phyloP scores from a whole-genome alignment of 2,888 invertebrate species.

The Stenichneumon culpator region DNA sequence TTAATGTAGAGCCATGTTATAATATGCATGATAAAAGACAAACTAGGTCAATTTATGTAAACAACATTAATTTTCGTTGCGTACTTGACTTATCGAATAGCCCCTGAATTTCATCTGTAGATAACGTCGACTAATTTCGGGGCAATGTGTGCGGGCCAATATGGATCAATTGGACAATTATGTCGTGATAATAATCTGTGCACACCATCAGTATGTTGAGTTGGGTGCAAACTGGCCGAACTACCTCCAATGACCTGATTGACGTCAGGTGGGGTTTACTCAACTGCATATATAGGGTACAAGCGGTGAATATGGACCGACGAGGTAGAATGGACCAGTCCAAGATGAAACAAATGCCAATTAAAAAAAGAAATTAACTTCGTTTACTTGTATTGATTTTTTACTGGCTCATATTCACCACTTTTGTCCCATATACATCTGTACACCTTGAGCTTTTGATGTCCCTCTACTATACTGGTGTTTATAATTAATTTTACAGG shows the following conservation, averaged over 20 bases:
- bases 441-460: not conserved
- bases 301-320: not conserved
- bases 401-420: not conserved
- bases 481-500: conserved; percentile 57
- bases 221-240: not conserved
- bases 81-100: not conserved
- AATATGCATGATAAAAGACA: not conserved
- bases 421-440: not conserved
- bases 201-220: conserved; percentile 13
- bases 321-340: not conserved
- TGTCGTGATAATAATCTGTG: conserved; percentile 2
- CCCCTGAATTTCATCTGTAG: not conserved
- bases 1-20: not conserved
- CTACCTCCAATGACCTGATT: not conserved
- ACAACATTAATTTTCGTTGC: not conserved
- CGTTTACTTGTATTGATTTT: not conserved
- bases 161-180: not conserved
- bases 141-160: too few relatives aligned
- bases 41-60: not conserved
- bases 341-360: too few relatives aligned
- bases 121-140: too few relatives aligned
- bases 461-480: not conserved
- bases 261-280: not conserved
- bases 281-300: too few relatives aligned
- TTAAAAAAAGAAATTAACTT: too few relatives aligned